Base-by-base conservation (phyloP, 2,113 vertebrate genomes). In the Poicephalus gulielmi region DNA sequence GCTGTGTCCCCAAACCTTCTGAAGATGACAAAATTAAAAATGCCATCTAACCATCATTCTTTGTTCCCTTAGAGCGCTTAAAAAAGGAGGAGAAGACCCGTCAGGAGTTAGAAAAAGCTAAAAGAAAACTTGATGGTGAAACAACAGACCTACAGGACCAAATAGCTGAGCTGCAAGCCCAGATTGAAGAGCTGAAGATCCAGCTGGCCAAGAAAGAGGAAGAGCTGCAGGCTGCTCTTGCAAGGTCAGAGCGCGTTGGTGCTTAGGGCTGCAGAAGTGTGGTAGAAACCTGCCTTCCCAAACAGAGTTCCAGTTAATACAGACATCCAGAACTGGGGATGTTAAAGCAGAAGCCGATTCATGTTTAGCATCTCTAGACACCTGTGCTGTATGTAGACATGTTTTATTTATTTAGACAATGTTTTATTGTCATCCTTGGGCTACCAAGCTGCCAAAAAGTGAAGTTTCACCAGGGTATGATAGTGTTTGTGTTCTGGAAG, bases 81-180 rank as follows among this genome's bases (percentile, higher is more conserved):
- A 99, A 99, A 97, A 99, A 99, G 96, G 99, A 99, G 88, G 99
- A 99, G 94, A 99, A 99, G 88, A 99, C 99, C 0, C 98, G 99
- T 0, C 99, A 99, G 81, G 99, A 99, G 91, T 94, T 99, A 75
- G 99, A 99, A 95, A 99, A 99, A 93, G 98, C 99, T 62, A 99
- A 99, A 90, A 98, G 99, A 44, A 99, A 99, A 92, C 99, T 99
- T 49, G 99, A 99, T 5, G 99, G 98, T 1, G 99, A 99, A 95
- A 99, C 98, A 1, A 99, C 99, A 2, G 99, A 99, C 96, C 98
- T 99, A 71, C 99, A 99, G 97, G 99, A 99, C 97, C 99, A 99
- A 98, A 99, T 99, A 12, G 99, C 98, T 3, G 99, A 99, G 97
- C 98, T 99, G 7, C 99, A 99, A 96, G 98, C 98, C 7, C 99